Percentiles rank a stretch among this genome's conserved stretches.
Conservation (phyloP, 1,140 invertebrate species). For the Drosophila prosaltans region DNA sequence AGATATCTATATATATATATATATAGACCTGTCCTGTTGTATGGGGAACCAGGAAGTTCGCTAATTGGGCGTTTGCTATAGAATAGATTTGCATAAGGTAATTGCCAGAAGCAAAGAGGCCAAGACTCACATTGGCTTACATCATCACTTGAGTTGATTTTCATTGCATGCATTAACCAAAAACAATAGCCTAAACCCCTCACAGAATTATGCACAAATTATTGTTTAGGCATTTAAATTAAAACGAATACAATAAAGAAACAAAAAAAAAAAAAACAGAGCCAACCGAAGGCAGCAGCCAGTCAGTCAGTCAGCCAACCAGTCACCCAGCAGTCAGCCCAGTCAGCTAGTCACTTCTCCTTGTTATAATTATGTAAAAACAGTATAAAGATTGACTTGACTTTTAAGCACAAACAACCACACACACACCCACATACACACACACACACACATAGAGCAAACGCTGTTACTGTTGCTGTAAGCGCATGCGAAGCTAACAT, state of each 20-base stretch:
- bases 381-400: constrained; percentile 79
- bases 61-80: constrained; percentile 65
- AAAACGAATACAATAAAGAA: constrained; percentile 70
- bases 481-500: constrained; percentile 75
- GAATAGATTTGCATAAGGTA: constrained; percentile 65
- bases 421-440: constrained; percentile 24
- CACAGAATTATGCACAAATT: constrained; percentile 73
- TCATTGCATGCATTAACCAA: constrained; percentile 68
- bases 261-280: neutral
- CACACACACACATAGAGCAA: constrained; percentile 14
- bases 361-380: constrained; percentile 81
- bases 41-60: constrained; percentile 40
- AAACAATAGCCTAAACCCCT: constrained; percentile 62
- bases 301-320: constrained; percentile 35
- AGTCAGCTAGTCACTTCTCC: constrained; percentile 42
- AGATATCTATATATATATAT: constrained; percentile 20
- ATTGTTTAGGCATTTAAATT: constrained; percentile 81
- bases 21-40: neutral
- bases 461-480: constrained; percentile 28
- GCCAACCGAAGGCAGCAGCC: constrained; percentile 49
- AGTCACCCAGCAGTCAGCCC: constrained; percentile 14
- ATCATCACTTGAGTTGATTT: constrained; percentile 53
- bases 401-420: constrained; percentile 48
- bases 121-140: constrained; percentile 26
- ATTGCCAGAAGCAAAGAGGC: constrained; percentile 44